phyloP scores from a whole-genome alignment of 2,113 vertebrate genomes.

The Piaya cayana region DNA sequence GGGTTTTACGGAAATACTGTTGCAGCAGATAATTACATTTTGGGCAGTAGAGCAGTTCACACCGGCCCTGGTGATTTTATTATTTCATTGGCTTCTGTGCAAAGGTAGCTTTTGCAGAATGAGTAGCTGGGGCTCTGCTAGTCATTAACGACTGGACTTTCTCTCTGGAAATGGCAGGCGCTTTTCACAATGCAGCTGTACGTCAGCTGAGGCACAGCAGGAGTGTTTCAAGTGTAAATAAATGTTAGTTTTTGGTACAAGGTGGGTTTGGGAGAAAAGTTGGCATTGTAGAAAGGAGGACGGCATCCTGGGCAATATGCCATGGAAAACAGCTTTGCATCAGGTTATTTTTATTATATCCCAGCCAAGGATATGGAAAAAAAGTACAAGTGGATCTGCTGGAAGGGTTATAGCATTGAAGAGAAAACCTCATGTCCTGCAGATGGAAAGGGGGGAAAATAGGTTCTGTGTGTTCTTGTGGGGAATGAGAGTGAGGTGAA shows the following conservation, averaged over 20 bases:
- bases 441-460: background rate
- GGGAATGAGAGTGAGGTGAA: background rate
- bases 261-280: background rate
- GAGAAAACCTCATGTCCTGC: constrained; percentile 22
- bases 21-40: background rate
- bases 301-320: background rate
- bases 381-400: background rate
- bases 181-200: background rate
- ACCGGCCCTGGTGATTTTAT: background rate
- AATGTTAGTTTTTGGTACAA: background rate
- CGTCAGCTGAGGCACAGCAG: background rate
- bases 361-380: background rate
- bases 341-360: background rate
- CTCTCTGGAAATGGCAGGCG: background rate
- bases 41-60: background rate
- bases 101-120: background rate
- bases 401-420: constrained; percentile 10
- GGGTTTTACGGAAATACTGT: background rate
- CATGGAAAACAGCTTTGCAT: background rate
- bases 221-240: background rate
- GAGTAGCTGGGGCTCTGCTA: background rate
- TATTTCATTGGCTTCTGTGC: background rate
- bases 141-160: background rate
- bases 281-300: background rate
- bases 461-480: background rate